Conservation (phyloP, 2,888 invertebrate species). For the Mythimna albipuncta region DNA sequence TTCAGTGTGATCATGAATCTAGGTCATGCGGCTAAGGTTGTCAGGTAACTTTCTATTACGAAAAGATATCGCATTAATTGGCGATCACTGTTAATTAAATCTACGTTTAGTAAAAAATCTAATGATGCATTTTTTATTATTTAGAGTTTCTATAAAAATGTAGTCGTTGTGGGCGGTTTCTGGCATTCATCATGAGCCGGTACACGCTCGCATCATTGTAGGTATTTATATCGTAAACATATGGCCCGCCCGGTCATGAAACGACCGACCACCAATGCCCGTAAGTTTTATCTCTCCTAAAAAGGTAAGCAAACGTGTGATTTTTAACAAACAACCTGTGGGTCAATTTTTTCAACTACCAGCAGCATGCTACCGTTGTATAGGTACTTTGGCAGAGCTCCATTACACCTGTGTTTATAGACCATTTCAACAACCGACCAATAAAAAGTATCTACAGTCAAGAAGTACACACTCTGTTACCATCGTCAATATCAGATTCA, state of each 20-base stretch:
- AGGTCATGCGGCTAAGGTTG: constrained; percentile 71
- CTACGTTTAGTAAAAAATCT: constrained; percentile 29
- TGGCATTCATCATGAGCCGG: constrained; percentile 81
- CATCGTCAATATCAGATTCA: background rate
- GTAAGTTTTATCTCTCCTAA: constrained; percentile 68
- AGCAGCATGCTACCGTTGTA: constrained; percentile 3
- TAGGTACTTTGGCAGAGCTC: background rate
- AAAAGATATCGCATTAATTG: constrained; percentile 55
- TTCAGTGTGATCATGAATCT: constrained; percentile 70
- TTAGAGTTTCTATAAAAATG: constrained; percentile 41
- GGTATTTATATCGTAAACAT: constrained; percentile 87
- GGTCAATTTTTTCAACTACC: constrained; percentile 12
- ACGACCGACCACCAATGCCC: constrained; percentile 73
- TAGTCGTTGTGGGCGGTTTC: constrained; percentile 82
- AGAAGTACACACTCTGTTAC: background rate
- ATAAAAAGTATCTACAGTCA: background rate
- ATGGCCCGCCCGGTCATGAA: constrained; percentile 81
- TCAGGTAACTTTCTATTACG: constrained; percentile 65
- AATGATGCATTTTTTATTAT: constrained; percentile 27
- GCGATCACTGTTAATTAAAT: constrained; percentile 46
- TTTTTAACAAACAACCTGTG: constrained; percentile 46
- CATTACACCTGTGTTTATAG: background rate
- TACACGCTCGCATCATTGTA: constrained; percentile 70
- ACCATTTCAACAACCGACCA: background rate
- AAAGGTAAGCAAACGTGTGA: constrained; percentile 58